These are phyloP conservation scores for Climacteris rufus DNA, from an alignment of 2,113 vertebrate genomes.

Conservation along the genomic window DNA sequence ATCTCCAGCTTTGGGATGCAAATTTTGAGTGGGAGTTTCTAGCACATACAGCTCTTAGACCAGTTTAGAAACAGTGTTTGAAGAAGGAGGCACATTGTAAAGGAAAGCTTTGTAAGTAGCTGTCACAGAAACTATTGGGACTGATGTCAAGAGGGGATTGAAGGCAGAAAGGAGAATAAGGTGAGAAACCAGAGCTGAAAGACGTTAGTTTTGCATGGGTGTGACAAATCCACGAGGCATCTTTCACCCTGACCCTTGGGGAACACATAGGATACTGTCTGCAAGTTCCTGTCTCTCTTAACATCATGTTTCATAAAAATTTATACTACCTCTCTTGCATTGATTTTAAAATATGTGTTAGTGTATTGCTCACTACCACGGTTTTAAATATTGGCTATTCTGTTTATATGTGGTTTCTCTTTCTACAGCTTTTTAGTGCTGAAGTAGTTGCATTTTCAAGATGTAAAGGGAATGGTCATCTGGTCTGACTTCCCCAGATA, in stretches of 20 bases:
- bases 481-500: neutral
- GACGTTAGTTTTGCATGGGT: accelerated
- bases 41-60: neutral
- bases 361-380: neutral
- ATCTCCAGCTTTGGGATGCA: neutral
- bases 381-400: neutral
- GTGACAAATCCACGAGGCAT: neutral
- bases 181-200: neutral
- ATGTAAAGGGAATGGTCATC: neutral
- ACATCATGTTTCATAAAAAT: neutral
- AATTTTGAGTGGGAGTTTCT: neutral
- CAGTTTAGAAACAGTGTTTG: neutral
- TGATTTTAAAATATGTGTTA: neutral
- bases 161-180: neutral
- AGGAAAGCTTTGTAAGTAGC: neutral
- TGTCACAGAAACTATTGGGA: neutral
- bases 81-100: neutral
- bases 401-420: neutral
- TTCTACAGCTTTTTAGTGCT: neutral
- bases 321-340: neutral
- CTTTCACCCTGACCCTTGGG: neutral
- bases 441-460: neutral
- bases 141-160: neutral
- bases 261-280: neutral
- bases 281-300: neutral